These are phyloP conservation scores for Schrankia costaestrigalis DNA, from an alignment of 2,888 invertebrate species.

Conservation along the genomic window DNA sequence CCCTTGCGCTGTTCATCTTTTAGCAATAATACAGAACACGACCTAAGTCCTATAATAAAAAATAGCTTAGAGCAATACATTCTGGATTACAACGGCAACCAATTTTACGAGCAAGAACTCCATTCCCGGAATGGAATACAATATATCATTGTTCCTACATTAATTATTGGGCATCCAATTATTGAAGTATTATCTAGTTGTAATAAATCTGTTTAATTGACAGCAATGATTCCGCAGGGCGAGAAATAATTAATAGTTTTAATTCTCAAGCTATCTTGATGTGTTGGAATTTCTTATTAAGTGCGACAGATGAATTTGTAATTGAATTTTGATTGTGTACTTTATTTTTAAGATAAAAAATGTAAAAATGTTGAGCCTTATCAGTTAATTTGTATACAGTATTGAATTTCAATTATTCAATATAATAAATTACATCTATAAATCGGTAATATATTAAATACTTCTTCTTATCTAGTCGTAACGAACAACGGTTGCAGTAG, in stretches of 20 bases:
- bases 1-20: no score
- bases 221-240: conserved; percentile 29
- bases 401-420: no score
- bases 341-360: conserved; percentile 6
- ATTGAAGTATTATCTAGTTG: conserved; percentile 29
- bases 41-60: no score
- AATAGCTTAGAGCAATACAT: no score
- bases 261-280: conserved; percentile 29
- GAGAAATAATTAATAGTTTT: conserved; percentile 36
- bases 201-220: conserved; percentile 44
- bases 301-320: conserved; percentile 19
- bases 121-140: conserved; percentile 1
- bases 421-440: no score
- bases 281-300: conserved; percentile 25
- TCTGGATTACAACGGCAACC: background rate
- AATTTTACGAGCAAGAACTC: background rate
- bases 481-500: no score
- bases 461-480: no score
- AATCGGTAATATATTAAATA: no score
- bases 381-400: no score
- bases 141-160: conserved; percentile 9
- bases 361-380: no score
- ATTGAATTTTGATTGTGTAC: conserved; percentile 22
- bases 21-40: background rate
- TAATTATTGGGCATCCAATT: conserved; percentile 33